Conservation (phyloP, 2,888 invertebrate species). For the Drosophila multiciliata region DNA sequence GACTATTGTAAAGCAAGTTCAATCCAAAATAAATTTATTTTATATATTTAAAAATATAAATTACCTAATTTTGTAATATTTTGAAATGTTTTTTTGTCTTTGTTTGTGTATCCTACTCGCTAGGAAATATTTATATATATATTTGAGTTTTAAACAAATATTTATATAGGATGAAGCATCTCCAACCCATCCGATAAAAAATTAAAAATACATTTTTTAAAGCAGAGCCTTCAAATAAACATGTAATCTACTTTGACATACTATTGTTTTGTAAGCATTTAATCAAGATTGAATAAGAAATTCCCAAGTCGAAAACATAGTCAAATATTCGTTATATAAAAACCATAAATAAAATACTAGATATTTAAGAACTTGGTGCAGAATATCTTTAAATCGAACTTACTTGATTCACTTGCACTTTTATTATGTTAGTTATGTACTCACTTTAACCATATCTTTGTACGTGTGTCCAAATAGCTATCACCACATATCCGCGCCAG, state of each 20-base stretch:
- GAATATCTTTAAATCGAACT: background rate
- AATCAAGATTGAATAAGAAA: background rate
- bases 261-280: no score
- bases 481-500: slow-evolving; percentile 82
- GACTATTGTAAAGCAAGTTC: background rate
- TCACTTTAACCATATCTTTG: background rate
- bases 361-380: background rate
- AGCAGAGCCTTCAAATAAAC: background rate
- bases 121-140: background rate
- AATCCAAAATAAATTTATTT: background rate
- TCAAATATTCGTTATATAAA: no score
- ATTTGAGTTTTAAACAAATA: background rate
- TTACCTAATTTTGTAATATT: background rate
- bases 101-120: background rate
- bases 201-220: no score
- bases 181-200: background rate
- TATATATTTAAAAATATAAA: background rate
- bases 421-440: background rate
- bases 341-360: background rate
- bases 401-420: background rate
- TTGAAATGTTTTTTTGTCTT: background rate
- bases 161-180: background rate
- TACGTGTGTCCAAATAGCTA: slow-evolving; percentile 61
- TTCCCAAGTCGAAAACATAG: background rate
- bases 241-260: no score